Percentiles rank a stretch among this genome's conserved stretches.
Conservation (phyloP, 1,140 invertebrate species). For the Drosophila pandora region DNA sequence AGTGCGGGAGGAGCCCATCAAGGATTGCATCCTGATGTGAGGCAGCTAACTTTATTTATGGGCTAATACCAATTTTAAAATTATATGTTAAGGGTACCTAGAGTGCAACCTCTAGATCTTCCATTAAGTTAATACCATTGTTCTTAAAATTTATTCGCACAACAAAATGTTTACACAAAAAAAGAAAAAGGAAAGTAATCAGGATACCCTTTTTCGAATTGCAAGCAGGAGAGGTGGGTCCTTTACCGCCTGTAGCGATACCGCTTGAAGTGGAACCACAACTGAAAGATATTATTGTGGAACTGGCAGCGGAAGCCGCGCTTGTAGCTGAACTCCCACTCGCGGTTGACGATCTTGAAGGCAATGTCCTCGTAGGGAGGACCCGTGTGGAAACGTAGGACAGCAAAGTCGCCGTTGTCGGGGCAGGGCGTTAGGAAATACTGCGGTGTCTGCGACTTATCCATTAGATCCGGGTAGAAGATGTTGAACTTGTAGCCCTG, state of each 20-base stretch:
- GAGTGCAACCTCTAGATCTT: too few species aligned
- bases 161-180: not conserved
- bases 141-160: not conserved
- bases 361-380: constrained; percentile 99
- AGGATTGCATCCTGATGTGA: constrained; percentile 83
- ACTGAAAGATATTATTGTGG: constrained; percentile 99
- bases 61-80: not conserved
- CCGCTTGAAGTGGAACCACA: constrained; percentile 99
- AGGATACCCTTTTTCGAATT: too few species aligned
- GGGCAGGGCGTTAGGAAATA: constrained; percentile 95
- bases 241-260: constrained; percentile 95
- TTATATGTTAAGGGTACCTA: not conserved
- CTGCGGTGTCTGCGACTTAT: constrained; percentile 96
- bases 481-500: constrained; percentile 99
- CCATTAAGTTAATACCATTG: not conserved
- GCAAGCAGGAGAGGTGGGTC: not conserved
- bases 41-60: not conserved
- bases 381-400: constrained; percentile 97
- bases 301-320: constrained; percentile 99
- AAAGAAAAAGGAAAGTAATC: not conserved
- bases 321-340: constrained; percentile 99
- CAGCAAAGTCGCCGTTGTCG: constrained; percentile 97
- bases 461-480: constrained; percentile 99
- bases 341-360: constrained; percentile 99
- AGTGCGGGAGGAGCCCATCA: constrained; percentile 84